Evolutionary conservation across 2,888 invertebrate species (phyloP), one percentile per base, ranked within the genome.

Genomic region (Dryobota labecula): DNA sequence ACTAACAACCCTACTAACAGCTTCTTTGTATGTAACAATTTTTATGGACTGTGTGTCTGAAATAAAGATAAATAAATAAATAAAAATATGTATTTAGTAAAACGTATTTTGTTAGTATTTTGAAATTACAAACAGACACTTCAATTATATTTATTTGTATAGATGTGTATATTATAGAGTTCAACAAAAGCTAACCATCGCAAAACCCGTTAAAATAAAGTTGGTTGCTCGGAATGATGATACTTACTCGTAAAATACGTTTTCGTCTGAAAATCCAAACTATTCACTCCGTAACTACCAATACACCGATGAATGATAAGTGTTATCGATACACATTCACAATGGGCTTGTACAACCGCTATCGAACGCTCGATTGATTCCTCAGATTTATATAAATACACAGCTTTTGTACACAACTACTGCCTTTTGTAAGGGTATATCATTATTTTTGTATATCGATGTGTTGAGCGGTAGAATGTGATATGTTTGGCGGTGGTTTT

Each of bases 321-420:
- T 64, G 56, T 64, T 67, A 73, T 82, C 68, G 57, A 49, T 56
- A 66, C 43, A 53, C 30, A 67, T 60, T 54, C 54, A 72, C 68
- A 66, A 57, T 61, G 45, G 51, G 58, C 24, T 20, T 41, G 15
- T 67, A 69, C 27, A 24, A 43, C 45, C 49, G 41, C 38, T 62
- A 72, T 72, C 51, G 47, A 72, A 41, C 24, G 53, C 60, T 54
- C 76, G 72, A 76, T 82, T 72, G 76, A 82, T 83, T 82, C 43
- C 63, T 67, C 33, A 58, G 66, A 74, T 82, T 71, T 76, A 76
- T 83, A 51, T 68, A 64, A n/a, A n/a, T 47, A 60, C 20, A 41
- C 43, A 20, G 41, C 9, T 49, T 69, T 76, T 49, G 62, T 66
- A 33, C 1, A 27, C n/a, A 41, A 33, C 43, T 36, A 45, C 9